These are phyloP conservation scores for Alethe castanea DNA, from an alignment of 2,113 vertebrate species.

Conservation along the genomic window DNA sequence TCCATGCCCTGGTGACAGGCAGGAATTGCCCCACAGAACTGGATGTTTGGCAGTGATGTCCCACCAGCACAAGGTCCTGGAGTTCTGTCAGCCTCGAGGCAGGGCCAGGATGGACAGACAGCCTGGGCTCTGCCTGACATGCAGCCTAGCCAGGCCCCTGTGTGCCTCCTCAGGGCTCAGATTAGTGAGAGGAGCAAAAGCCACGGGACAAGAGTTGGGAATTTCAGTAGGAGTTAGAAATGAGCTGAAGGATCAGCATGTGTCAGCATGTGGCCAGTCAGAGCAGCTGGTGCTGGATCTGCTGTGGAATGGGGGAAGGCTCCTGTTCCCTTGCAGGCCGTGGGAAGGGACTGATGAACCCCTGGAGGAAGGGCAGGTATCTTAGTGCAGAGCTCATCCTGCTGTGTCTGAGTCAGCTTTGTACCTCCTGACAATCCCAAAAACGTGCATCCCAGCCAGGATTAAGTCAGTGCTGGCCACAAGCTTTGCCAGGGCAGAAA, in stretches of 20 bases:
- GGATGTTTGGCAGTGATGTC: background rate
- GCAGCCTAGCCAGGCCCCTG: background rate
- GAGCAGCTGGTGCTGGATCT: background rate
- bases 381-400: background rate
- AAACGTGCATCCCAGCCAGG: background rate
- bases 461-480: background rate
- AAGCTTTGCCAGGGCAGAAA: background rate
- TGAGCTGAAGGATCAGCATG: background rate
- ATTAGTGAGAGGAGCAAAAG: background rate
- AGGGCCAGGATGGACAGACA: background rate
- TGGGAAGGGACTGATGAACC: background rate
- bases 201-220: background rate
- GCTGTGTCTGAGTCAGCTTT: background rate
- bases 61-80: background rate
- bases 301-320: rapidly evolving
- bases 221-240: background rate
- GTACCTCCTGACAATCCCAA: background rate
- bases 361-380: background rate
- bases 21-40: background rate
- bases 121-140: background rate
- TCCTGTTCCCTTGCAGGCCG: rapidly evolving
- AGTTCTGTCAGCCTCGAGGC: background rate
- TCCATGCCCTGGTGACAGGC: background rate
- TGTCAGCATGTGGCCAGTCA: background rate
- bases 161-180: rapidly evolving